Evolutionary conservation across 2,888 invertebrate species (phyloP).

Genomic region (Callosobruchus maculatus): DNA sequence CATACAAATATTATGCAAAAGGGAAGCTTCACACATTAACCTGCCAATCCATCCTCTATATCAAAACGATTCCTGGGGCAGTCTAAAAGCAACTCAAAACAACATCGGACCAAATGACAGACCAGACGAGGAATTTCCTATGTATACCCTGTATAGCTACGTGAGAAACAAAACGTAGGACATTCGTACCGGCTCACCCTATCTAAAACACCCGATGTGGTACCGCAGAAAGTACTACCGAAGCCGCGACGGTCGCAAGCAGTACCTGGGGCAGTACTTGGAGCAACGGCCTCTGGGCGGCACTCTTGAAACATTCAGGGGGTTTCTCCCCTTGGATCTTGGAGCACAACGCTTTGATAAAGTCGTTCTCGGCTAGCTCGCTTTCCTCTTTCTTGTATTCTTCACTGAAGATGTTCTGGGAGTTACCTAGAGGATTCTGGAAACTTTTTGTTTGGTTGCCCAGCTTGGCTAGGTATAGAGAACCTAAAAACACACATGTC

Average conservation of each 20-base stretch:
- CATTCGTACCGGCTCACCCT: neutral
- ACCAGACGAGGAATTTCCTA: slow-evolving; percentile 7
- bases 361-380: slow-evolving; percentile 23
- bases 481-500: slow-evolving; percentile 18
- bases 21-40: neutral
- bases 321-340: slow-evolving; percentile 26
- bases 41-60: neutral
- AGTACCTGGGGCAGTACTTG: slow-evolving; percentile 15
- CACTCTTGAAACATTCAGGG: slow-evolving; percentile 19
- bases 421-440: slow-evolving; percentile 17
- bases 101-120: slow-evolving; percentile 4
- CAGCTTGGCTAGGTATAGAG: slow-evolving; percentile 23
- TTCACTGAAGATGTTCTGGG: slow-evolving; percentile 23
- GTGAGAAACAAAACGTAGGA: slow-evolving; percentile 6
- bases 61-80: neutral
- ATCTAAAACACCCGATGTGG: neutral
- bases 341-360: slow-evolving; percentile 23
- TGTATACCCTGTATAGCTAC: slow-evolving; percentile 15
- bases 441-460: slow-evolving; percentile 24
- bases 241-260: slow-evolving; percentile 5
- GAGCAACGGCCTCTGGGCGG: slow-evolving; percentile 8
- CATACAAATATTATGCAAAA: neutral
- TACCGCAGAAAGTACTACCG: slow-evolving; percentile 11
- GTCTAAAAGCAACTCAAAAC: slow-evolving; percentile 3
- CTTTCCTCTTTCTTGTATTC: slow-evolving; percentile 26